Conservation (phyloP, 2,113 vertebrate species). For the Alethe castanea region DNA sequence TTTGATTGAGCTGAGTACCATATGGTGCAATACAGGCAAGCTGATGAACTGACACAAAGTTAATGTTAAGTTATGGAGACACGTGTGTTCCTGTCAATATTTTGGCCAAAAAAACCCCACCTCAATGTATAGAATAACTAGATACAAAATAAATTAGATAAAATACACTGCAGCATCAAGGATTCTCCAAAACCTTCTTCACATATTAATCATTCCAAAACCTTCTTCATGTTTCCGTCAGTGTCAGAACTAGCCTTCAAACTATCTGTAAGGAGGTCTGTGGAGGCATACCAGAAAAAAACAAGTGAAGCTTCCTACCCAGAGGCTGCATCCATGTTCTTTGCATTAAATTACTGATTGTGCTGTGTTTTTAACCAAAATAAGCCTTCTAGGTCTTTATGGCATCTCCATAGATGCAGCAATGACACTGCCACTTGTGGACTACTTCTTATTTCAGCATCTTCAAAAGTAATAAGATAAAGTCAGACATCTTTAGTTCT, state of each 20-base stretch:
- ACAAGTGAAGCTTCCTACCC: neutral
- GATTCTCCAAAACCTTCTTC: neutral
- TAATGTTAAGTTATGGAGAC: neutral
- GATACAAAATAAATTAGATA: neutral
- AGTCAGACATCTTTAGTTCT: neutral
- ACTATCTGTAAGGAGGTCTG: neutral
- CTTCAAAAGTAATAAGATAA: neutral
- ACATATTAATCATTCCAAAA: neutral
- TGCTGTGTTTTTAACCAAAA: neutral
- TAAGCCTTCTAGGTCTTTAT: neutral
- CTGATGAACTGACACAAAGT: neutral
- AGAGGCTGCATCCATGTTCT: neutral
- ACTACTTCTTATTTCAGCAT: neutral
- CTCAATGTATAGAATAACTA: neutral
- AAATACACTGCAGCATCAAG: neutral
- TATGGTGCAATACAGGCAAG: neutral
- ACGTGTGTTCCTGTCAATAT: neutral
- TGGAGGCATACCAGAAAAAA: neutral
- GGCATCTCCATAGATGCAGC: neutral
- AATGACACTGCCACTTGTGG: neutral
- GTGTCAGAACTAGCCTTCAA: neutral
- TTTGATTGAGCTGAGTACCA: neutral
- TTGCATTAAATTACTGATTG: neutral
- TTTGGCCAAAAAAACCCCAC: accelerated
- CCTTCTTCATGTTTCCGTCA: neutral